Evolutionary conservation across 2,113 vertebrate species (phyloP), one percentile per base, ranked within the genome.

Genomic region (Silurus meridionalis): DNA sequence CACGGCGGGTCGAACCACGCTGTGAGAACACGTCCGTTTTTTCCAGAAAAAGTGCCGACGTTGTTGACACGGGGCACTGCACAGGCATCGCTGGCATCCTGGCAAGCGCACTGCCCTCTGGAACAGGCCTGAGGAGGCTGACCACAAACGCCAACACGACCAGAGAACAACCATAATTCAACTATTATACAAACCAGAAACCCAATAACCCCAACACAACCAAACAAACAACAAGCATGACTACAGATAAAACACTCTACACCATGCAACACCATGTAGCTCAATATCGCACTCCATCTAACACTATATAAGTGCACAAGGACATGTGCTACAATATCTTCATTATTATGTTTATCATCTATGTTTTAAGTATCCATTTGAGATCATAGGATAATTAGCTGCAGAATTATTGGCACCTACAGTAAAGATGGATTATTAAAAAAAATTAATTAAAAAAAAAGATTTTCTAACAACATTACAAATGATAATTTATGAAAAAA

Each of bases 21-120:
- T 93, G 57, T 91, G 88, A 66, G 92, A 92, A 86, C 28, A 83
- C 48, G 85, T 91, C 92, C 91, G 90, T 74, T 93, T 95, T 85
- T 83, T 91, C 95, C 95, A 95, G 92, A 95, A 95, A 87, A 94
- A 95, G 79, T n/a, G 48, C 0, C 93, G 91, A 83, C 60, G 87
- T 60, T 92, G 92, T 53, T 91, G 92, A 88, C 82, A 87, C 50
- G 82, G 85, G 60, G 60, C 77, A 10, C 64, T 37, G 66, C 48
- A 14, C 55, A 52, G 58, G 50, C 61, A 61, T 14, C 19, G 60
- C 15, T 67, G 71, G 53, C 67, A 37, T 25, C 71, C 60, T 61
- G 87, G 4, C 88, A 19, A 84, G 46, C 83, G 63, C 67, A 72
- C 69, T 61, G 75, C 71, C 63, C 89, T 91, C 64, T 6, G 83